These are phyloP conservation scores for Helleia helle DNA, from an alignment of 2,888 invertebrate genomes.

Conservation along the genomic window DNA sequence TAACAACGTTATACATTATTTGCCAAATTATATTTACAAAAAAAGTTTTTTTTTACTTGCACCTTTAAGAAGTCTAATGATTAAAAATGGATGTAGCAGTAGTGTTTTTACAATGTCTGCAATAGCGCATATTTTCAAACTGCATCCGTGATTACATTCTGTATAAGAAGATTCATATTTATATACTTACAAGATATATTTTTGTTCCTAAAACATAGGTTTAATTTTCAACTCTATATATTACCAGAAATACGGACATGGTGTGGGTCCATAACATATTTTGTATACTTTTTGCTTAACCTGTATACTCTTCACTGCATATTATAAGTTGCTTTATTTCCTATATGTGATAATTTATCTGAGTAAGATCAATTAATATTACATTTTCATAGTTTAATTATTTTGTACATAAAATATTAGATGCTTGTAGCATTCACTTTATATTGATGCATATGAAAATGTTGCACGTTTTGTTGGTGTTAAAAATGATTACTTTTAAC, in stretches of 20 bases:
- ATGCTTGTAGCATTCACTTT: not conserved
- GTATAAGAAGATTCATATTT: not conserved
- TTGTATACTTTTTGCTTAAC: constrained; percentile 8
- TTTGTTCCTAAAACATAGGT: constrained; percentile 6
- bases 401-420: constrained; percentile 46
- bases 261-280: constrained; percentile 7
- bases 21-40: no score
- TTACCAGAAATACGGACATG: constrained; percentile 2
- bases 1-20: no score
- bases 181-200: not conserved
- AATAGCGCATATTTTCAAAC: no score
- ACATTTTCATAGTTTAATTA: constrained; percentile 48
- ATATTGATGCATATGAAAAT: not conserved
- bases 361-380: constrained; percentile 56
- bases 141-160: not conserved
- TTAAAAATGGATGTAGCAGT: constrained; percentile 5
- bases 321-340: constrained; percentile 6
- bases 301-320: not conserved
- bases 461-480: constrained; percentile 8
- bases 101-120: no score
- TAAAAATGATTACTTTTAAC: not conserved
- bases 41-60: no score
- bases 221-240: not conserved
- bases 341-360: constrained; percentile 59
- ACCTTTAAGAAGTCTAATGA: no score